These are phyloP conservation scores for Erythrocebus patas DNA, from an alignment of 2,113 vertebrate genomes.

Conservation along the genomic window DNA sequence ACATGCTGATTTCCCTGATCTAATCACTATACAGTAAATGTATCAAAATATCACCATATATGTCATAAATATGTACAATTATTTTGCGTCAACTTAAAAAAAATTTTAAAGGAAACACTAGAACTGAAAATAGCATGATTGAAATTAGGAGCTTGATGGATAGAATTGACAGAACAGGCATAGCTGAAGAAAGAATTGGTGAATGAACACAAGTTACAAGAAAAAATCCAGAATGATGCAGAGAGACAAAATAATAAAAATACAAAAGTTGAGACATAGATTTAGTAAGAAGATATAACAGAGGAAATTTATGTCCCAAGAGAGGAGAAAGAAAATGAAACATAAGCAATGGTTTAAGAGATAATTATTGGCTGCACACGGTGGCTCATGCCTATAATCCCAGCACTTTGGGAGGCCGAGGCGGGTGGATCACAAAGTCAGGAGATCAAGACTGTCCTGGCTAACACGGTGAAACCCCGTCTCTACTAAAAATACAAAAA, in stretches of 20 bases:
- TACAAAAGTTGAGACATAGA: neutral
- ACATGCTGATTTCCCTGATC: neutral
- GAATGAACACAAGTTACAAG: constrained; percentile 31
- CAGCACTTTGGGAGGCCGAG: too few relatives aligned
- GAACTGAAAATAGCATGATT: neutral
- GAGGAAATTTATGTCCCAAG: neutral
- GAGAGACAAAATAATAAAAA: neutral
- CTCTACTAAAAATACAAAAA: too few relatives aligned
- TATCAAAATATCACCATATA: neutral
- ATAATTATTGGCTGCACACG: neutral
- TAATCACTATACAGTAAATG: neutral
- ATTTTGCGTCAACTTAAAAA: neutral
- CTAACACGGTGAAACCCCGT: too few relatives aligned
- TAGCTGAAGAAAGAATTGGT: neutral
- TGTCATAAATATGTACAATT: neutral
- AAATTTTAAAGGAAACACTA: neutral
- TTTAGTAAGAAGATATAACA: neutral
- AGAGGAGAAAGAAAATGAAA: neutral
- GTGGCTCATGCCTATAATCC: too few relatives aligned
- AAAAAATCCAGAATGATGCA: neutral
- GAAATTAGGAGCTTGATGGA: neutral
- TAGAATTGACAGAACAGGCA: neutral
- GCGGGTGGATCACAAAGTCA: too few relatives aligned
- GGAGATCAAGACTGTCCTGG: too few relatives aligned
- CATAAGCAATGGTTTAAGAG: neutral